Evolutionary conservation across 2,888 invertebrate species (phyloP).

Genomic region (Tethea ocularis): DNA sequence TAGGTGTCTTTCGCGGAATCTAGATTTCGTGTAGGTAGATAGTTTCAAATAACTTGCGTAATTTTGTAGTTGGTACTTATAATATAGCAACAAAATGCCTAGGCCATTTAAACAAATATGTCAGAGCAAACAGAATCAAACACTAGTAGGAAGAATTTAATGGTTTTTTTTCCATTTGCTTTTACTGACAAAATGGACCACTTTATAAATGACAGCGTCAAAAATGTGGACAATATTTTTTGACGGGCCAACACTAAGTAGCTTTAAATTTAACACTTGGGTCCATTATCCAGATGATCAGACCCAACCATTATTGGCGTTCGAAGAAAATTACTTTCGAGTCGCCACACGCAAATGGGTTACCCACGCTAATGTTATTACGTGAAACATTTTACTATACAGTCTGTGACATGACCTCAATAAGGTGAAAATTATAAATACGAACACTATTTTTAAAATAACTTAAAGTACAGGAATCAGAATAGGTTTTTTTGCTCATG

Average conservation of each 20-base stretch:
- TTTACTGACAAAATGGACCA: slow-evolving; percentile 32
- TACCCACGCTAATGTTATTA: slow-evolving; percentile 36
- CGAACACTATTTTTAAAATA: not conserved
- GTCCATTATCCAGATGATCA: slow-evolving; percentile 49
- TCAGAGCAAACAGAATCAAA: no score
- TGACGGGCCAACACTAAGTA: slow-evolving; percentile 29
- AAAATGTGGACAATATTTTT: slow-evolving; percentile 32
- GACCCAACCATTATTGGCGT: slow-evolving; percentile 52
- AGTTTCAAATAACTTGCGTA: not conserved
- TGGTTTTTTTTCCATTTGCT: slow-evolving; percentile 14
- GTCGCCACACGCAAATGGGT: slow-evolving; percentile 55
- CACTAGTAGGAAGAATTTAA: not conserved
- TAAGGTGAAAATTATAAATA: not conserved
- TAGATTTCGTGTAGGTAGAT: not conserved
- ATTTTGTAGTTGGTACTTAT: not conserved
- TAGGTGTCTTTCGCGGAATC: not conserved
- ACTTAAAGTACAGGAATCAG: no score
- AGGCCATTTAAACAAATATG: no score
- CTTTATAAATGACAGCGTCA: slow-evolving; percentile 27
- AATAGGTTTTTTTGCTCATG: no score
- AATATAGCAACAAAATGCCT: not conserved
- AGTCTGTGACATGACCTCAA: slow-evolving; percentile 4
- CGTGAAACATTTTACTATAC: slow-evolving; percentile 16
- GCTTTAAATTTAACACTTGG: slow-evolving; percentile 53
- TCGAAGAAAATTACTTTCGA: slow-evolving; percentile 63